Conservation (phyloP, 2,888 invertebrate species). For the Euclidia mi region DNA sequence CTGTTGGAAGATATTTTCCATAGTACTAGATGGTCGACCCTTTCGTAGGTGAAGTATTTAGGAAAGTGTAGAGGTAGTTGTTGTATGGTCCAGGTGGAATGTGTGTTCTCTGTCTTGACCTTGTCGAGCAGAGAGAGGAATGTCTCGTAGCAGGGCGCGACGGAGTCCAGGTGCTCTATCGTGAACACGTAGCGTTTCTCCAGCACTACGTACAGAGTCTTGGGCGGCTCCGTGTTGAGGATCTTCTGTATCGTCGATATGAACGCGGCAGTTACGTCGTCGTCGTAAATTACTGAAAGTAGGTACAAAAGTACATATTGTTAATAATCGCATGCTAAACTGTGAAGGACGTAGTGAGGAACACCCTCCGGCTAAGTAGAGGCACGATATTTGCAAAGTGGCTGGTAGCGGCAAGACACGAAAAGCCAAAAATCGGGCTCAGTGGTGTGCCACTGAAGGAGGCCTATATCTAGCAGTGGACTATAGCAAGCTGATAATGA, state of each 20-base stretch:
- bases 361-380: too few relatives aligned
- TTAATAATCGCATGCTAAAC: too few relatives aligned
- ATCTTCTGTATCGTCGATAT: conserved; percentile 93
- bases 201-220: conserved; percentile 93
- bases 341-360: too few relatives aligned
- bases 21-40: conserved; percentile 94
- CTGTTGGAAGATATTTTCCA: conserved; percentile 91
- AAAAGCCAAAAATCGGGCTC: too few relatives aligned
- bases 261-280: conserved; percentile 94
- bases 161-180: conserved; percentile 93
- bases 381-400: too few relatives aligned
- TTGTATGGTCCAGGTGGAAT: conserved; percentile 89
- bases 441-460: too few relatives aligned
- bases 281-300: conserved; percentile 95
- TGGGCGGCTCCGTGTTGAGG: conserved; percentile 89
- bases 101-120: conserved; percentile 80
- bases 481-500: too few relatives aligned
- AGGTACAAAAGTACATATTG: conserved; percentile 8
- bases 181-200: conserved; percentile 97
- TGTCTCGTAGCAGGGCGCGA: conserved; percentile 97
- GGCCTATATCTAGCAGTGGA: too few relatives aligned
- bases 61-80: conserved; percentile 93
- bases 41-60: conserved; percentile 95
- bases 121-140: conserved; percentile 91
- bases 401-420: too few relatives aligned